Conservation (phyloP, 2,113 vertebrate genomes). For the Gnathonemus echidnorhynchus region DNA sequence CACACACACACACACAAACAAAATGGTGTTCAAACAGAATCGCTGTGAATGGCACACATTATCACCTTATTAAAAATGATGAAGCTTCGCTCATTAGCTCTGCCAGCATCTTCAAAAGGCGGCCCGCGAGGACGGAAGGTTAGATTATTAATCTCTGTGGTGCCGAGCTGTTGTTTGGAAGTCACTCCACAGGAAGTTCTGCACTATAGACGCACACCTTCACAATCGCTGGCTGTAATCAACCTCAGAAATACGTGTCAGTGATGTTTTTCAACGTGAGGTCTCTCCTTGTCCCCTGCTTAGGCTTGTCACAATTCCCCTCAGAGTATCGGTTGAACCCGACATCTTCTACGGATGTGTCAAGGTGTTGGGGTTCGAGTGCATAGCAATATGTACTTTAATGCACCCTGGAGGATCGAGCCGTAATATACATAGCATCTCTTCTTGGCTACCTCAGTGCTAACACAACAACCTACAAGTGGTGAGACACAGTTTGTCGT, state of each 20-base stretch:
- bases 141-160: conserved; percentile 25
- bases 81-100: conserved; percentile 33
- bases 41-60: conserved; percentile 33
- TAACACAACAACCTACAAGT: background rate
- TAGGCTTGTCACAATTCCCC: background rate
- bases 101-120: conserved; percentile 15
- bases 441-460: background rate
- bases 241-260: background rate
- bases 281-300: background rate
- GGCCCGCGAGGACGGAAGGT: conserved; percentile 21
- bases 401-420: background rate
- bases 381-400: background rate
- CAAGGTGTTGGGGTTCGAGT: background rate
- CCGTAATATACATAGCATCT: background rate
- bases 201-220: conserved; percentile 8
- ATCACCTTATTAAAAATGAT: conserved; percentile 38
- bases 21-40: conserved; percentile 27
- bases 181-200: conserved; percentile 13
- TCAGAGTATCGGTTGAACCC: background rate
- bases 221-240: conserved; percentile 11
- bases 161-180: conserved; percentile 28
- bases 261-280: background rate
- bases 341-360: background rate
- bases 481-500: background rate
- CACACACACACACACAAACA: background rate